Conservation (phyloP, 2,888 invertebrate genomes). For the Thymelicus acteon region DNA sequence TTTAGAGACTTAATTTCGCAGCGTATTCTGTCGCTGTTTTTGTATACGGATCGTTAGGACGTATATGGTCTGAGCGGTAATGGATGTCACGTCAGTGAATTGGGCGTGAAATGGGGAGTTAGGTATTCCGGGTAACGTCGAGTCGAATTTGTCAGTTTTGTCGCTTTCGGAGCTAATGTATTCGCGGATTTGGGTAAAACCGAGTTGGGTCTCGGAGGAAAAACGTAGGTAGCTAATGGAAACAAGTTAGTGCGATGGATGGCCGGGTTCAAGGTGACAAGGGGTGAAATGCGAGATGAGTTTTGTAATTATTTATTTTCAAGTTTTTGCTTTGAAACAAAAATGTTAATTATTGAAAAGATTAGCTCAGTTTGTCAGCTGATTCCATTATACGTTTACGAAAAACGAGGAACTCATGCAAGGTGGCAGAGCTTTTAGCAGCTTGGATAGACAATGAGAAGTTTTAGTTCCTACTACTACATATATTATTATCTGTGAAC, state of each 20-base stretch:
- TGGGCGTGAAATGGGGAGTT: constrained; percentile 34
- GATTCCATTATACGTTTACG: too few relatives aligned
- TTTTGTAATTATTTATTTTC: constrained; percentile 21
- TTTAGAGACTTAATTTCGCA: constrained; percentile 40
- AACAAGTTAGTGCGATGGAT: constrained; percentile 65
- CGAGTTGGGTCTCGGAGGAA: constrained; percentile 66
- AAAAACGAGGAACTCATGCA: too few relatives aligned
- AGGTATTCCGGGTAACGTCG: constrained; percentile 52
- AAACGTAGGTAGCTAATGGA: constrained; percentile 65
- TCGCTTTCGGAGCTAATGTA: constrained; percentile 73
- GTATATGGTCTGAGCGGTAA: constrained; percentile 17
- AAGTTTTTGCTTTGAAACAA: neutral
- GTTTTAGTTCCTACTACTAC: too few relatives aligned
- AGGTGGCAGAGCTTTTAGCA: too few relatives aligned
- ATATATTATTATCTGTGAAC: too few relatives aligned
- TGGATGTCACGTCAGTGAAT: constrained; percentile 27
- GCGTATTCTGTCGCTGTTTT: constrained; percentile 47
- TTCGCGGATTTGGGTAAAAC: constrained; percentile 76
- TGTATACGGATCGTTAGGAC: constrained; percentile 44
- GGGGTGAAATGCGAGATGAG: constrained; percentile 7
- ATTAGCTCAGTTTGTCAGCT: too few relatives aligned
- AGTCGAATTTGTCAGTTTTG: constrained; percentile 73
- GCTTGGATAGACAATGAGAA: too few relatives aligned
- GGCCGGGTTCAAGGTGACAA: constrained; percentile 30
- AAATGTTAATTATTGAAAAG: too few relatives aligned